These are phyloP conservation scores for Pseudanteris insignis DNA, from an alignment of 2,888 invertebrate genomes.

Conservation along the genomic window DNA sequence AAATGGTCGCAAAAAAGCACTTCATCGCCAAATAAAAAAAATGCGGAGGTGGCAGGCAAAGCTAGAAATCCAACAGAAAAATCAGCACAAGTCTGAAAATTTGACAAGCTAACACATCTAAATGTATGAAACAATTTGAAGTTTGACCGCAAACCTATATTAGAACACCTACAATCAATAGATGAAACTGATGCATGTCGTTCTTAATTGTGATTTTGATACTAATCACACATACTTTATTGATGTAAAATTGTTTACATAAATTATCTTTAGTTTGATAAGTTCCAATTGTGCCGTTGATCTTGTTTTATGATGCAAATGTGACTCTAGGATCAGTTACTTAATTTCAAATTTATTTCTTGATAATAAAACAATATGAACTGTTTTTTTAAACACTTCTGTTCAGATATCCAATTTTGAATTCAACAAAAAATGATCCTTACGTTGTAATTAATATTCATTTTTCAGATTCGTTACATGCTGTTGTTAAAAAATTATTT, in stretches of 20 bases:
- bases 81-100: conserved; percentile 5
- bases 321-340: background rate
- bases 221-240: background rate
- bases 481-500: too few species aligned
- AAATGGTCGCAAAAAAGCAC: too few species aligned
- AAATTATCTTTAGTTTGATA: too few species aligned
- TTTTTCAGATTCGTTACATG: too few species aligned
- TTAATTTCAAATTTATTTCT: background rate
- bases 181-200: conserved; percentile 9
- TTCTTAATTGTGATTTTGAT: conserved; percentile 5
- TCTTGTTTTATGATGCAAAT: conserved; percentile 1
- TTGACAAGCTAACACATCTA: conserved; percentile 15
- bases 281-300: background rate
- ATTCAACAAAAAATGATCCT: too few species aligned
- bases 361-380: too few species aligned
- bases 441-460: too few species aligned
- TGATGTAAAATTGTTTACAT: background rate
- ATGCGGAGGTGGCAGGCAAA: too few species aligned
- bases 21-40: too few species aligned
- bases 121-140: conserved; percentile 59
- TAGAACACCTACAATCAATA: conserved; percentile 50
- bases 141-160: conserved; percentile 60
- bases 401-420: too few species aligned
- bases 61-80: too few species aligned
- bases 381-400: too few species aligned